Base-by-base conservation (phyloP, 2,888 invertebrate species). In the Patella ulyssiponensis region DNA sequence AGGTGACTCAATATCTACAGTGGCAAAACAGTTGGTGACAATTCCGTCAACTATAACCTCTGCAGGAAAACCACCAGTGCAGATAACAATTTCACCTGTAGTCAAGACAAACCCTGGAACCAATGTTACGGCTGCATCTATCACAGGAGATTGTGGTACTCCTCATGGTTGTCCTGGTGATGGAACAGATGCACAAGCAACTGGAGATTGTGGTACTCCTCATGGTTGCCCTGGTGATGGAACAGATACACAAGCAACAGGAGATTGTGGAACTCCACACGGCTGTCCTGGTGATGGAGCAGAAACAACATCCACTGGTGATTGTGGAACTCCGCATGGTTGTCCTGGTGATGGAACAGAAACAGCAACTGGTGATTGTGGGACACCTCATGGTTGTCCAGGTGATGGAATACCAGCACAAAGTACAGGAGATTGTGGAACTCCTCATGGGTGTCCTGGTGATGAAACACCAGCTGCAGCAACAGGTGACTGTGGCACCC, bases 21-120 rank as follows among this genome's bases (percentile, higher is more conserved):
- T 75, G 11, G 81, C 84, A 7, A 82, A 84, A 44, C 79, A 83
- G 54, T 80, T 84, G 69, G 64, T 64, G 20, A 2, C 64, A 20
- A 20, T 23, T 12, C 20, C 81, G 51, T 76, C 72, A 54, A 76
- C 83, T 70, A 80, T 78, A n/a, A 23, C 76, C 20, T 44, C 74
- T 9, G 81, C 81, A n/a, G 73, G 82, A 82, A 69, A 86, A 69
- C 76, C 86, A 75, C 87, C 88, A 58, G 87, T 88, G 44, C 86
- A 88, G 82, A 88, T 87, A 73, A 88, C 87, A 69, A 87, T 88
- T 74, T 86, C 87, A 12, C 86, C 89, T 74, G 83, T 81, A 3
- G 76, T 54, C 79, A 81, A 75, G 64, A 77, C 69, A 70, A 72
- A 15, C 77, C 77, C 69, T 74, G 69, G 64, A 69, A 51, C 44